A percentile compares a stretch with the other conserved stretches of the same genome.
These are phyloP conservation scores for Rhopilema esculentum DNA, from an alignment of 30 jellyfish, hydroid and myxozoan genomes.

Conservation along the genomic window DNA sequence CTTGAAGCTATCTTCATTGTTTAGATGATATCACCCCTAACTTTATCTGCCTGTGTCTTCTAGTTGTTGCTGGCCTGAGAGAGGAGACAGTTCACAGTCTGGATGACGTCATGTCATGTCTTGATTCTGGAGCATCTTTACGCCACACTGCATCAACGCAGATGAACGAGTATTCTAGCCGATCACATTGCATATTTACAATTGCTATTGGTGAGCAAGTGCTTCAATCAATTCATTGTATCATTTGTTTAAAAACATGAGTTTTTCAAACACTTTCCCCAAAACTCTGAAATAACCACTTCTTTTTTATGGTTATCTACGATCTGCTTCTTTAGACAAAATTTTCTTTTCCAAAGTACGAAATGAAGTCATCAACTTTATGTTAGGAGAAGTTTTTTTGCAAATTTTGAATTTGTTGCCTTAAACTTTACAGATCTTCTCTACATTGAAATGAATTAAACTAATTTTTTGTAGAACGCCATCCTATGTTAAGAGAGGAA, in stretches of 20 bases:
- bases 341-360: too few relatives aligned
- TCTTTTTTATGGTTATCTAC: not conserved
- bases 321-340: too few relatives aligned
- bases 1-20: too few relatives aligned
- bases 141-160: constrained; percentile 94
- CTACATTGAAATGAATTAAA: too few relatives aligned
- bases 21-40: too few relatives aligned
- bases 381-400: too few relatives aligned
- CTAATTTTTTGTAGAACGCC: constrained; percentile 34
- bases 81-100: constrained; percentile 77
- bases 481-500: constrained; percentile 15
- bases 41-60: too few relatives aligned
- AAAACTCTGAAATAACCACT: too few relatives aligned
- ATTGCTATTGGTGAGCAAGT: constrained; percentile 70
- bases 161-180: constrained; percentile 91
- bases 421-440: too few relatives aligned
- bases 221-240: not conserved
- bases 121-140: constrained; percentile 92
- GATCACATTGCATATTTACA: constrained; percentile 97
- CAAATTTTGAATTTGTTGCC: too few relatives aligned
- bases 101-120: constrained; percentile 78
- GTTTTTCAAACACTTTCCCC: too few relatives aligned
- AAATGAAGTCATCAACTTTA: too few relatives aligned
- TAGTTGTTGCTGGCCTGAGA: constrained; percentile 87
- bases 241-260: not conserved